Percentiles rank a stretch among this genome's conserved stretches.
Conservation (phyloP, 2,888 invertebrate species). For the Agrochola litura region DNA sequence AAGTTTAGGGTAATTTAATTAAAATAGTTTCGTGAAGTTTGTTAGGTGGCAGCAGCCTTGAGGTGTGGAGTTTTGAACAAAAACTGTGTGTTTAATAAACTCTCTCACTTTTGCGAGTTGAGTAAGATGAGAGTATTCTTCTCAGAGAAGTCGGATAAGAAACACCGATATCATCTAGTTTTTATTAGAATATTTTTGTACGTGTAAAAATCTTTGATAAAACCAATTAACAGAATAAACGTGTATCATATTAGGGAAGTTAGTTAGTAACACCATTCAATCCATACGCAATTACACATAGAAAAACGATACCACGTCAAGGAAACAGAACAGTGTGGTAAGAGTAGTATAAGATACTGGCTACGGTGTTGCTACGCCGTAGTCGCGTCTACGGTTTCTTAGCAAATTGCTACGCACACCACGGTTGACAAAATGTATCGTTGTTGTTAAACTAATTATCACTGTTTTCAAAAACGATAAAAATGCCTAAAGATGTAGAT, state of each 20-base stretch:
- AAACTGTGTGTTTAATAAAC: slow-evolving; percentile 28
- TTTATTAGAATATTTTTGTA: background rate
- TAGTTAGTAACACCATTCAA: background rate
- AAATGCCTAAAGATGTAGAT: background rate
- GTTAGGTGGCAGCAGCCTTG: slow-evolving; percentile 18
- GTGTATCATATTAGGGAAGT: background rate
- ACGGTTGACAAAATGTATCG: background rate
- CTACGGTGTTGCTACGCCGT: slow-evolving; percentile 15
- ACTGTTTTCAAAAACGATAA: background rate
- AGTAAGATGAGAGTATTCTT: background rate
- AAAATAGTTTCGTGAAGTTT: slow-evolving; percentile 54
- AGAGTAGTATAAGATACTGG: background rate
- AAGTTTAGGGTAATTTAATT: slow-evolving; percentile 57
- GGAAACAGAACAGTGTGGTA: background rate
- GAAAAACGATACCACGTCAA: background rate
- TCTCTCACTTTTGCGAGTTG: background rate
- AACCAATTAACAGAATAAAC: too few species aligned
- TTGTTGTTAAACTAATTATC: background rate
- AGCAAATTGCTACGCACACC: slow-evolving; percentile 4
- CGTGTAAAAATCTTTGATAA: too few species aligned
- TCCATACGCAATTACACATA: background rate
- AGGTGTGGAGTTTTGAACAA: slow-evolving; percentile 27
- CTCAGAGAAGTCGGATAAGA: background rate
- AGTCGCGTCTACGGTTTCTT: slow-evolving; percentile 12
- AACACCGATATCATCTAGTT: background rate